Percentiles rank a stretch among this genome's conserved stretches.
These are phyloP conservation scores for Cebidichthys violaceus DNA, from an alignment of 2,113 vertebrate genomes.

Conservation along the genomic window DNA sequence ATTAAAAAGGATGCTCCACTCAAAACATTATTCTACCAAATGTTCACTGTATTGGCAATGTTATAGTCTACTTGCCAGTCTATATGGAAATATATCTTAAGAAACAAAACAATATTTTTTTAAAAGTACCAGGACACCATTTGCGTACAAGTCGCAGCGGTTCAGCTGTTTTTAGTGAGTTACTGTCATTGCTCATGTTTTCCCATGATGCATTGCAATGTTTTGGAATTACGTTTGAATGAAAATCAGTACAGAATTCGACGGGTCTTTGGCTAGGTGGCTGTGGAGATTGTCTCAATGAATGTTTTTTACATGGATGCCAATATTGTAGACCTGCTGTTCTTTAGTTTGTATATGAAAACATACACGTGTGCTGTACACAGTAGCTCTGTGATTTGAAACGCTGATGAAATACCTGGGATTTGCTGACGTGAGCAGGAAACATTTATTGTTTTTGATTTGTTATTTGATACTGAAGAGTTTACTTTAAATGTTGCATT, in stretches of 20 bases:
- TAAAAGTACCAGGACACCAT: background rate
- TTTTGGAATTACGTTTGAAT: constrained; percentile 10
- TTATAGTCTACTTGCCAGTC: background rate
- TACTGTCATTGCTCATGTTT: background rate
- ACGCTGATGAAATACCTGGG: background rate
- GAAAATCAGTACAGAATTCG: background rate
- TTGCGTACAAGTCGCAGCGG: background rate
- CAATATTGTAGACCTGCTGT: constrained; percentile 15
- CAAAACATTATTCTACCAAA: too few relatives aligned
- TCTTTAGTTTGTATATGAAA: constrained; percentile 10
- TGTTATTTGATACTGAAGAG: background rate
- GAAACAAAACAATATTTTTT: background rate
- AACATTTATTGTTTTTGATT: background rate
- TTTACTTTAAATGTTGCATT: background rate
- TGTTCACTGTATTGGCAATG: too few relatives aligned
- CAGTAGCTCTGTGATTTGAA: constrained; percentile 9
- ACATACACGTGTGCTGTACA: background rate
- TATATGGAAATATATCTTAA: background rate
- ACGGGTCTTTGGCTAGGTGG: background rate
- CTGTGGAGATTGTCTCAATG: constrained; percentile 11
- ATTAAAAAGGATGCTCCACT: too few relatives aligned
- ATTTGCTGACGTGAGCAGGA: background rate
- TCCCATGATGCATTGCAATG: background rate
- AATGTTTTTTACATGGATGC: constrained; percentile 16
- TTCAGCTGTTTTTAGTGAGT: background rate